Evolutionary conservation across 1,140 invertebrate species (phyloP).

Genomic region (Drosophila nannoptera): DNA sequence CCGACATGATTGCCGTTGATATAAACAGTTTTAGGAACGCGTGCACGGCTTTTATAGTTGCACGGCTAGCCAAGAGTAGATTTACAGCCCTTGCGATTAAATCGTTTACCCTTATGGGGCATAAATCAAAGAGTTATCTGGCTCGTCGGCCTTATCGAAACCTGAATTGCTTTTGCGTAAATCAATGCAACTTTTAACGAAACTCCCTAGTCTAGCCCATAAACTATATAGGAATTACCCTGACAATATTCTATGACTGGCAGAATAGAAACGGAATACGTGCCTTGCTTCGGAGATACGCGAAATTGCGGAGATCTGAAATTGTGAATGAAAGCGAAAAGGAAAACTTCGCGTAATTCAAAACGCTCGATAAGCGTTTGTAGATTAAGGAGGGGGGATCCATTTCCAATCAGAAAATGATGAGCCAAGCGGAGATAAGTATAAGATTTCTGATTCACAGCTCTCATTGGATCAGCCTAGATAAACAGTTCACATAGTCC

Average conservation of each 20-base stretch:
- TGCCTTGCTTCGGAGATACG: background rate
- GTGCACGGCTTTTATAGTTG: constrained; percentile 53
- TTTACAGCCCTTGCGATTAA: constrained; percentile 33
- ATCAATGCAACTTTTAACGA: constrained; percentile 1
- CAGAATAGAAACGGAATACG: constrained; percentile 11
- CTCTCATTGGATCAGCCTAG: too few relatives aligned
- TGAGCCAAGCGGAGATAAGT: too few relatives aligned
- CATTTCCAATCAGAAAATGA: too few relatives aligned
- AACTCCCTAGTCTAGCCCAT: background rate
- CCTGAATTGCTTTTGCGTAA: constrained; percentile 13
- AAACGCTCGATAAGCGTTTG: too few relatives aligned
- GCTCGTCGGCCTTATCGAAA: constrained; percentile 25
- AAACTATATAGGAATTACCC: constrained; percentile 1
- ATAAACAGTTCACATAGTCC: too few relatives aligned
- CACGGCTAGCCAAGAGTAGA: constrained; percentile 61
- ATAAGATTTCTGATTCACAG: too few relatives aligned
- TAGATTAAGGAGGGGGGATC: too few relatives aligned
- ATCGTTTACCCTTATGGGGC: constrained; percentile 2
- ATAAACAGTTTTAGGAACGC: constrained; percentile 15
- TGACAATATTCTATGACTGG: constrained; percentile 15
- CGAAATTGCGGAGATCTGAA: background rate
- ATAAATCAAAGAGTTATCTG: constrained; percentile 37
- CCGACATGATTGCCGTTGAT: constrained; percentile 58
- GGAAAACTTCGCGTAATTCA: too few relatives aligned
- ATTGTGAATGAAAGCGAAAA: too few relatives aligned